Conservation (phyloP, 1,140 invertebrate species). For the Dendroctonus valens region DNA sequence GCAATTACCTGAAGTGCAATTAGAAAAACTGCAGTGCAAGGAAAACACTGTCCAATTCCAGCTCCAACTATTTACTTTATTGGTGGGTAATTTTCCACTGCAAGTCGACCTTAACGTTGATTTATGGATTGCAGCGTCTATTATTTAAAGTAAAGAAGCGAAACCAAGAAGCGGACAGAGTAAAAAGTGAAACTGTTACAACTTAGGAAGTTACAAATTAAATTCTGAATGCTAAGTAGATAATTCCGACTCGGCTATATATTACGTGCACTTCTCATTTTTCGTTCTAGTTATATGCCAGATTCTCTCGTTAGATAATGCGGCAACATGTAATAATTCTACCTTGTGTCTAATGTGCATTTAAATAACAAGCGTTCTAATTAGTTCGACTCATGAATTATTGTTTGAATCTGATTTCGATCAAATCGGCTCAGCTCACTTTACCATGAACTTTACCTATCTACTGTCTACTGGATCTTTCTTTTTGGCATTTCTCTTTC, state of each 20-base stretch:
- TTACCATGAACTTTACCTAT: no score
- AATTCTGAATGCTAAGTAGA: constrained; percentile 19
- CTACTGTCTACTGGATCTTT: no score
- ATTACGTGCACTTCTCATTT: constrained; percentile 17
- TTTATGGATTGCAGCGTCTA: no score
- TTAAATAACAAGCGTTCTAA: constrained; percentile 10
- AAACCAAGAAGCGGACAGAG: constrained; percentile 1
- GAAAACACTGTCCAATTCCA: no score
- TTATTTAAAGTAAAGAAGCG: background rate
- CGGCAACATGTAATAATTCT: constrained; percentile 10
- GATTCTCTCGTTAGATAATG: constrained; percentile 19
- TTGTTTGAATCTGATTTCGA: background rate
- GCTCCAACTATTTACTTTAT: no score
- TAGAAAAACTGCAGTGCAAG: no score
- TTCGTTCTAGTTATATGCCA: constrained; percentile 15
- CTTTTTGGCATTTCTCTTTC: no score
- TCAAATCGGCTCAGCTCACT: no score
- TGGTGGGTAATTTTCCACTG: no score
- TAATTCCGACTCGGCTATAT: constrained; percentile 12
- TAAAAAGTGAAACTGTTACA: constrained; percentile 10
- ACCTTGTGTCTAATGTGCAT: constrained; percentile 5
- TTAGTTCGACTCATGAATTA: constrained; percentile 6
- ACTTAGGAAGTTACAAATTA: constrained; percentile 14
- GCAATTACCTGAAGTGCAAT: no score
- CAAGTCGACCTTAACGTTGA: no score